Percentiles rank a stretch among this genome's conserved stretches.
Conservation (phyloP, 1,140 invertebrate species). For the Ostrea edulis region DNA sequence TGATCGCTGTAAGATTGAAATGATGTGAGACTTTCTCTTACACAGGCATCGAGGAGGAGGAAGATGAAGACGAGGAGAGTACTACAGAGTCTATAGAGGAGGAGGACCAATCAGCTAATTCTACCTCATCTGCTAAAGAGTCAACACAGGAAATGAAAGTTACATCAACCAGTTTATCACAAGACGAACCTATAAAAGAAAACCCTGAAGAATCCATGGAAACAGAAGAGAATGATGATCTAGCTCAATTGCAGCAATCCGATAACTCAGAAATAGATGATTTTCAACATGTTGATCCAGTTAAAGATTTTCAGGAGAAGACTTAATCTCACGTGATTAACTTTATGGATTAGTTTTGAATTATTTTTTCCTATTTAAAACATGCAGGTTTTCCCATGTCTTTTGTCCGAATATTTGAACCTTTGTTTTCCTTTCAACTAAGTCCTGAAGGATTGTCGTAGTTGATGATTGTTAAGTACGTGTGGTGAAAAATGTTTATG, state of each 20-base stretch:
- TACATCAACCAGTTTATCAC: not conserved
- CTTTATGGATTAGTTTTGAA: not conserved
- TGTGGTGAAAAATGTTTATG: no score
- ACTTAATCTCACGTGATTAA: not conserved
- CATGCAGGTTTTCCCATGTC: not conserved
- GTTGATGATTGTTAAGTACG: no score
- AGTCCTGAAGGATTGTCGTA: no score
- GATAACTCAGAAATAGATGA: slow-evolving; percentile 27
- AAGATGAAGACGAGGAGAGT: slow-evolving; percentile 38
- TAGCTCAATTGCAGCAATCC: not conserved
- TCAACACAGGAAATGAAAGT: slow-evolving; percentile 38
- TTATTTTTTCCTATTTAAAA: not conserved
- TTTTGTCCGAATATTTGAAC: not conserved
- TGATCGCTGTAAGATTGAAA: no score
- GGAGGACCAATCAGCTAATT: slow-evolving; percentile 16
- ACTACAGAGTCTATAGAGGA: slow-evolving; percentile 6
- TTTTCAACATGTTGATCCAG: slow-evolving; percentile 20
- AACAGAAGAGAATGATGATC: not conserved
- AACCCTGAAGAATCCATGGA: not conserved
- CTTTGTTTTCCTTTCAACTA: no score
- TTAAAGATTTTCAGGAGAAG: slow-evolving; percentile 21
- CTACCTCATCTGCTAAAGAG: slow-evolving; percentile 8
- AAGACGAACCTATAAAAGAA: not conserved
- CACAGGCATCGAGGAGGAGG: slow-evolving; percentile 23
- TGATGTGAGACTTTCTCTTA: no score